These are phyloP conservation scores for Globia sparganii DNA, from an alignment of 2,888 invertebrate genomes.

Conservation along the genomic window DNA sequence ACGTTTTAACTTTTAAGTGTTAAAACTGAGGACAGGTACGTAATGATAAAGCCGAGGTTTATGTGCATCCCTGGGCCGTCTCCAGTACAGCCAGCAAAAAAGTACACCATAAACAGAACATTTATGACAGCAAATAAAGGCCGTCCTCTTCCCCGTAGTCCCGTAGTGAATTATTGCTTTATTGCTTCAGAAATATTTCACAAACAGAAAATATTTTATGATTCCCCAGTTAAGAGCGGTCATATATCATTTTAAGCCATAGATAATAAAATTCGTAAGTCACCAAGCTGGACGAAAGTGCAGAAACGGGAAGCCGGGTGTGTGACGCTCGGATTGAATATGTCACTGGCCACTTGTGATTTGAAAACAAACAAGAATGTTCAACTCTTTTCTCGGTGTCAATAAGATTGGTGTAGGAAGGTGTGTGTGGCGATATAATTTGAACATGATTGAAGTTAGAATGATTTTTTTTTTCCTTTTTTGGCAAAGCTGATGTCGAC, in stretches of 20 bases:
- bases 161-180: slow-evolving; percentile 91
- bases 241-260: slow-evolving; percentile 90
- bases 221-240: slow-evolving; percentile 89
- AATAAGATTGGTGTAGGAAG: neutral
- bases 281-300: slow-evolving; percentile 86
- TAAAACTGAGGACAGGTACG: slow-evolving; percentile 74
- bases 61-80: slow-evolving; percentile 81
- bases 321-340: slow-evolving; percentile 65
- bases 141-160: slow-evolving; percentile 89
- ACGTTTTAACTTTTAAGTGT: slow-evolving; percentile 62
- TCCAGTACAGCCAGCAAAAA: slow-evolving; percentile 79
- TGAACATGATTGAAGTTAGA: neutral
- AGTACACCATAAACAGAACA: slow-evolving; percentile 88
- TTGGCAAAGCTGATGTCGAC: neutral
- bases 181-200: slow-evolving; percentile 91
- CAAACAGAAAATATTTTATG: slow-evolving; percentile 91
- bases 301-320: slow-evolving; percentile 71
- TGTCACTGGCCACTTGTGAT: slow-evolving; percentile 21
- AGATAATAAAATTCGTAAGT: slow-evolving; percentile 90
- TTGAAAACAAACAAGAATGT: neutral
- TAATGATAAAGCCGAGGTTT: slow-evolving; percentile 83
- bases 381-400: neutral
- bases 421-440: neutral
- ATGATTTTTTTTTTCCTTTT: neutral
- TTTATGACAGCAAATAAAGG: slow-evolving; percentile 90